Conservation (phyloP, 2,797 vertebrate genomes). For the Melanotaenia boesemani region DNA sequence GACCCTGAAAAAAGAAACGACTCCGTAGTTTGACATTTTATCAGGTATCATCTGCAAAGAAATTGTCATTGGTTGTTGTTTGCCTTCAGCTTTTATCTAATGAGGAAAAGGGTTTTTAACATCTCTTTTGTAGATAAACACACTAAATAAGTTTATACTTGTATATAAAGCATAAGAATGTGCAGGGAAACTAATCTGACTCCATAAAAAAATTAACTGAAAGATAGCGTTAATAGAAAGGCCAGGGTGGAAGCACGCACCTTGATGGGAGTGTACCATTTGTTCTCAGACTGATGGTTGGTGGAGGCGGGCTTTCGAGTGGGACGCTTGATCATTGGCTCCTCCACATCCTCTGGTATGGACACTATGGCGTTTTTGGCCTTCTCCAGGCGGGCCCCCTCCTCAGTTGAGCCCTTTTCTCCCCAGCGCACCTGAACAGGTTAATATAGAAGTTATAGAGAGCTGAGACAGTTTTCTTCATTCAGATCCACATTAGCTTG, state of each 20-base stretch:
- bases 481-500: too few relatives aligned
- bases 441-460: rapidly evolving
- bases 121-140: too few relatives aligned
- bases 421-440: constrained; percentile 92
- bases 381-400: constrained; percentile 94
- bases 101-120: too few relatives aligned
- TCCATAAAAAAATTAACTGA: too few relatives aligned
- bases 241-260: constrained; percentile 63
- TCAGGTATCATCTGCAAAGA: too few relatives aligned
- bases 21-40: not conserved
- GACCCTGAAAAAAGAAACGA: constrained; percentile 81
- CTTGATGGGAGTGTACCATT: constrained; percentile 98
- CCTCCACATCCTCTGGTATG: constrained; percentile 88
- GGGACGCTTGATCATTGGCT: constrained; percentile 79
- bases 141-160: too few relatives aligned
- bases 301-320: constrained; percentile 68
- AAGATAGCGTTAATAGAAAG: not conserved
- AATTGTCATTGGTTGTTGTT: not conserved
- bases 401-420: constrained; percentile 96
- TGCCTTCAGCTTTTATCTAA: not conserved
- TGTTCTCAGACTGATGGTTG: constrained; percentile 81
- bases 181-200: too few relatives aligned
- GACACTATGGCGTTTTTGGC: constrained; percentile 94
- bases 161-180: too few relatives aligned
- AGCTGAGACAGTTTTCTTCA: not conserved